Evolutionary conservation across 92 coral and sea anemone species (phyloP).

Genomic region (Bergia sp.): DNA sequence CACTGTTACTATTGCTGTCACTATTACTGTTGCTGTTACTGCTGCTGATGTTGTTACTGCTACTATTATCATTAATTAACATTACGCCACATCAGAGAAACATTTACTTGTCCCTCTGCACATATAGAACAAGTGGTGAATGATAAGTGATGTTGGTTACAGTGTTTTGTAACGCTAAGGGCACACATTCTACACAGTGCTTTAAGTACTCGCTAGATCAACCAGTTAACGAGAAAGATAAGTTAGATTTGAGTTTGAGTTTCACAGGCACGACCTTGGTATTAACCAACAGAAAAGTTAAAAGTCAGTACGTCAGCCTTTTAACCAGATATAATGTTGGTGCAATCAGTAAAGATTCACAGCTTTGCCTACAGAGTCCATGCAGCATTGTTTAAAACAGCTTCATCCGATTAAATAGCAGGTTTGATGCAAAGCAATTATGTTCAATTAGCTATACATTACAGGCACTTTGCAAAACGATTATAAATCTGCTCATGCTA

Average conservation of each 20-base stretch:
- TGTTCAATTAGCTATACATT: neutral
- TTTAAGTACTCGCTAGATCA: neutral
- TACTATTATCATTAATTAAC: neutral
- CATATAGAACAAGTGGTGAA: neutral
- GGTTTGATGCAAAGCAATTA: neutral
- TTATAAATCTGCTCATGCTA: too few species aligned
- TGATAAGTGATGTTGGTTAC: neutral
- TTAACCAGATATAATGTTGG: neutral
- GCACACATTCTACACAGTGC: neutral
- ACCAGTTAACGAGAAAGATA: neutral
- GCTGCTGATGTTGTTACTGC: too few species aligned
- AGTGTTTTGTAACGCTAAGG: neutral
- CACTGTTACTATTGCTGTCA: too few species aligned
- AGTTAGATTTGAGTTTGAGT: conserved; percentile 39
- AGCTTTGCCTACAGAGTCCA: neutral
- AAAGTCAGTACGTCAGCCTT: neutral
- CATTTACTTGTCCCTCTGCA: neutral
- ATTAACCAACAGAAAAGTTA: neutral
- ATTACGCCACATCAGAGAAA: neutral
- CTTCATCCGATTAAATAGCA: neutral
- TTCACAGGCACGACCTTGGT: neutral
- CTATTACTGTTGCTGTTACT: too few species aligned
- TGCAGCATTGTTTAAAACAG: neutral
- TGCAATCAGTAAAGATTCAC: neutral
- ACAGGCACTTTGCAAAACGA: neutral